Conservation (phyloP, 2,888 invertebrate genomes). For the Heliothis peltigera region DNA sequence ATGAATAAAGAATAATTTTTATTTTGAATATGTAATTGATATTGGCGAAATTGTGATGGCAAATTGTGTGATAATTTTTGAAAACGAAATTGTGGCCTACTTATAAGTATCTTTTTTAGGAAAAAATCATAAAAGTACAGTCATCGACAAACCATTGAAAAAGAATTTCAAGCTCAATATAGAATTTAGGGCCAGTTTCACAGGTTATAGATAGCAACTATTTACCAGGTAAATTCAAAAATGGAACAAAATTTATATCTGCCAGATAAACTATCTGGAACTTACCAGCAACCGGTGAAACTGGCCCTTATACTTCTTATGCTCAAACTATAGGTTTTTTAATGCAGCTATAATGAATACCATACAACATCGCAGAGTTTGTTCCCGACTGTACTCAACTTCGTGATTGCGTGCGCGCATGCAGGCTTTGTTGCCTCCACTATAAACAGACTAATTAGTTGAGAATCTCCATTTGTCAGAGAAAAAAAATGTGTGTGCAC, state of each 20-base stretch:
- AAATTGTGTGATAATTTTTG: slow-evolving; percentile 80
- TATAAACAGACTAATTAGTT: slow-evolving; percentile 7
- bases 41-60: slow-evolving; percentile 79
- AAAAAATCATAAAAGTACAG: slow-evolving; percentile 60
- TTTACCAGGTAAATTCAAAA: too few relatives aligned
- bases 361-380: slow-evolving; percentile 32
- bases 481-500: slow-evolving; percentile 8
- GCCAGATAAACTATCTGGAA: too few relatives aligned
- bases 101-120: slow-evolving; percentile 66
- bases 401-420: slow-evolving; percentile 28
- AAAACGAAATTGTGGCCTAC: slow-evolving; percentile 83
- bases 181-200: too few relatives aligned
- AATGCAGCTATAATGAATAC: background rate
- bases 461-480: background rate
- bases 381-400: slow-evolving; percentile 63
- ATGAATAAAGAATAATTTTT: slow-evolving; percentile 3
- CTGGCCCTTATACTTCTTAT: too few relatives aligned
- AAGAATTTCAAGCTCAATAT: background rate
- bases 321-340: too few relatives aligned
- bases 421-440: slow-evolving; percentile 22
- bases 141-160: slow-evolving; percentile 59
- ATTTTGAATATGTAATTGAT: slow-evolving; percentile 28
- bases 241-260: too few relatives aligned
- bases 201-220: too few relatives aligned
- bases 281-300: too few relatives aligned